Conservation (phyloP, 2,113 vertebrate genomes). For the Origma solitaria region DNA sequence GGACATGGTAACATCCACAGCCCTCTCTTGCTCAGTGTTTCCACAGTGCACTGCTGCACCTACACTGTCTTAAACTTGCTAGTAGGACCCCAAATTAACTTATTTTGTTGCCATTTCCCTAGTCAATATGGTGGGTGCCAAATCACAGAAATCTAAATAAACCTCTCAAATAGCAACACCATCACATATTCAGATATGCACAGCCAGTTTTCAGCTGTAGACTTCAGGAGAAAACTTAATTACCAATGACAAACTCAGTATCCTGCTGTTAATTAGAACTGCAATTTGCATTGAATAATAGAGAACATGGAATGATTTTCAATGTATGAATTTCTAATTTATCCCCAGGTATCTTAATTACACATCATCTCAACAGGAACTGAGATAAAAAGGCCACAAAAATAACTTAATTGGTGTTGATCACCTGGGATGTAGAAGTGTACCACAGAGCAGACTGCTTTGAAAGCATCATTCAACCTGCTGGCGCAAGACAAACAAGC, state of each 20-base stretch:
- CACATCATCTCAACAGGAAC: not conserved
- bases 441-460: not conserved
- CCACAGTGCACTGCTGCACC: not conserved
- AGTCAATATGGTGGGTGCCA: not conserved
- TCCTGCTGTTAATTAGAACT: constrained; percentile 16
- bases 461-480: not conserved
- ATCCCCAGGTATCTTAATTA: not conserved
- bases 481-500: not conserved
- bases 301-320: not conserved
- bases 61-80: not conserved
- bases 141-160: not conserved
- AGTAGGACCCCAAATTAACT: not conserved
- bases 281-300: constrained; percentile 1
- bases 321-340: not conserved
- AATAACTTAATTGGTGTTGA: not conserved
- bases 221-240: constrained; percentile 5
- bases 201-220: not conserved
- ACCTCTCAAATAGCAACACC: not conserved
- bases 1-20: not conserved
- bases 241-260: not conserved
- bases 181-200: not conserved
- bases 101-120: not conserved
- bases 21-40: not conserved
- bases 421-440: not conserved
- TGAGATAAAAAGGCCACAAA: not conserved